Evolutionary conservation across 2,113 vertebrate genomes (phyloP).

Genomic region (Lontra canadensis): DNA sequence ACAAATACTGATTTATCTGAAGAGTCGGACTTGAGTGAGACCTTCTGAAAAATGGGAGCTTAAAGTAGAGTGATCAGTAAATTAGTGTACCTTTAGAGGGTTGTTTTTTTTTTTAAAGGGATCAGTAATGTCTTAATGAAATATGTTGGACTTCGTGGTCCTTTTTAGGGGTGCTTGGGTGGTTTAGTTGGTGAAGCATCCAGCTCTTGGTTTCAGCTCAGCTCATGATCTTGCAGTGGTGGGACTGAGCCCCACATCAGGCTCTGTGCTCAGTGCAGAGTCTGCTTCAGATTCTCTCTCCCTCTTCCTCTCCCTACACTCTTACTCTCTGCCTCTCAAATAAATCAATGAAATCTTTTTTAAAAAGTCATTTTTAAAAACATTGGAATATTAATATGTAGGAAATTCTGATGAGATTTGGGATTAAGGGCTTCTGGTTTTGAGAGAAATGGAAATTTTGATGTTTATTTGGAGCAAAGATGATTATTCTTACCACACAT

Average conservation of each 20-base stretch:
- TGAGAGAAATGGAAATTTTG: neutral
- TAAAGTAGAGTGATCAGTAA: neutral
- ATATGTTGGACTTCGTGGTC: neutral
- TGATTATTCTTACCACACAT: neutral
- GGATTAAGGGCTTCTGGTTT: neutral
- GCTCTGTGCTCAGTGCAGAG: neutral
- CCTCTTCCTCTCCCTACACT: neutral
- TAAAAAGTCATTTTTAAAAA: neutral
- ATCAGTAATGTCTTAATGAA: neutral
- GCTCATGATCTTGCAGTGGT: neutral
- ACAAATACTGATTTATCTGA: neutral
- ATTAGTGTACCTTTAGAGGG: neutral
- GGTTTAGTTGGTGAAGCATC: neutral
- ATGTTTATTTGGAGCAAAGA: neutral
- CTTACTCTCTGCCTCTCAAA: neutral
- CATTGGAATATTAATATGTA: neutral
- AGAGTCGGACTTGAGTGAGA: neutral
- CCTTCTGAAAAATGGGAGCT: neutral
- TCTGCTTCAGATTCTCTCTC: neutral
- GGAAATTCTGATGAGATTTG: constrained; percentile 4
- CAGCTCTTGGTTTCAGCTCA: neutral
- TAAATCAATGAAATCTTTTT: neutral
- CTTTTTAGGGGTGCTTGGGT: neutral
- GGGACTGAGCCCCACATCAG: neutral
- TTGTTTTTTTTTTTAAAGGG: neutral